phyloP scores from a whole-genome alignment of 2,113 vertebrate genomes.

The Madoqua kirkii region DNA sequence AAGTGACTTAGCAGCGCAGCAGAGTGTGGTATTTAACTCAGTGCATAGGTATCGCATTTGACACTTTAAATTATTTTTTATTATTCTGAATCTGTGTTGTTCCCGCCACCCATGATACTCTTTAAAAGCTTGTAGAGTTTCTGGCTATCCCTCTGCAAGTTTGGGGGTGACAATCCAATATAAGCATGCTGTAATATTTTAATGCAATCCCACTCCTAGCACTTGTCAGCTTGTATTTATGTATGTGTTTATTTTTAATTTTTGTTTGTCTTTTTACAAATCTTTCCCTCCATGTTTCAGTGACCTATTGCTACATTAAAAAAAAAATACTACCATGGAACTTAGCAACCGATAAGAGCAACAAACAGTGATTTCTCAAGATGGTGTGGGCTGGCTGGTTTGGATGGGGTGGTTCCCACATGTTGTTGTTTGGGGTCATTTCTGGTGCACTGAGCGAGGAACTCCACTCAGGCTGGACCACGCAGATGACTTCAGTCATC shows the following conservation, averaged over 20 bases:
- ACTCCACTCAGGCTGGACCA: not conserved
- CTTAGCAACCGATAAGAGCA: not conserved
- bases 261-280: not conserved
- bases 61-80: not conserved
- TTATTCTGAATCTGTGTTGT: not conserved
- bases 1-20: too few relatives aligned
- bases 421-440: not conserved
- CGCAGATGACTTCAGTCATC: not conserved
- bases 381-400: not conserved
- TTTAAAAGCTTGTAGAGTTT: not conserved
- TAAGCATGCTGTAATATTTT: slow-evolving; percentile 21
- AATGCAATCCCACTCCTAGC: not conserved
- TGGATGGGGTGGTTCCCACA: not conserved
- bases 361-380: not conserved
- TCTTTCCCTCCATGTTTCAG: not conserved
- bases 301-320: not conserved
- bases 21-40: not conserved
- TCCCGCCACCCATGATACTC: not conserved
- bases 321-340: not conserved
- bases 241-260: not conserved
- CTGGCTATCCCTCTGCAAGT: not conserved
- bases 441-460: not conserved
- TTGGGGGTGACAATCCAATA: not conserved
- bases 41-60: not conserved
- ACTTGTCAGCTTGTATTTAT: not conserved